These are phyloP conservation scores for Drosophila hydei DNA, from an alignment of 1,140 invertebrate species.

Conservation along the genomic window DNA sequence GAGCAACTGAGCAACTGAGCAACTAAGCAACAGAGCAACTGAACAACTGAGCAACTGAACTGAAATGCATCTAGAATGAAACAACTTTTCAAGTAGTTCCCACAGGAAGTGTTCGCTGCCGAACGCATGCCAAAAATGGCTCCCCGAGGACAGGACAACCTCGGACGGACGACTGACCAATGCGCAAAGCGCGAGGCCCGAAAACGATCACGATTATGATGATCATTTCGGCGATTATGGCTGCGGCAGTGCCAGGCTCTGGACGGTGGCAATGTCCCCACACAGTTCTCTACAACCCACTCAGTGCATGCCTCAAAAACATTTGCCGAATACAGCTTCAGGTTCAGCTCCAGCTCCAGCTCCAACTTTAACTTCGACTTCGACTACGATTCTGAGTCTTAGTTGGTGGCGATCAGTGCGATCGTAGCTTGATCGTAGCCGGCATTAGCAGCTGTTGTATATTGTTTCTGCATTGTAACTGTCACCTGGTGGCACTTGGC, in stretches of 20 bases:
- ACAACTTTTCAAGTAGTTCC: constrained; percentile 68
- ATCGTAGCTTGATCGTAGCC: constrained; percentile 18
- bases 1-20: neutral
- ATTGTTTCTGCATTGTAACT: constrained; percentile 80
- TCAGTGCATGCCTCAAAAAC: constrained; percentile 29
- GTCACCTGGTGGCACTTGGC: constrained; percentile 76
- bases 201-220: constrained; percentile 78
- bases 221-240: constrained; percentile 68
- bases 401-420: constrained; percentile 33
- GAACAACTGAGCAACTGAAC: constrained; percentile 16
- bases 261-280: constrained; percentile 61
- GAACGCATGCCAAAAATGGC: constrained; percentile 78
- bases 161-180: constrained; percentile 40
- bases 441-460: constrained; percentile 62
- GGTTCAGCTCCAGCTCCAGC: neutral
- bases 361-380: neutral
- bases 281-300: constrained; percentile 25
- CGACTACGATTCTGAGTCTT: constrained; percentile 2
- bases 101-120: constrained; percentile 76
- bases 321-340: constrained; percentile 16
- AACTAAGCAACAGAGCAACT: constrained; percentile 25
- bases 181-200: constrained; percentile 35
- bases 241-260: constrained; percentile 40
- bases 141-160: constrained; percentile 71
- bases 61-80: constrained; percentile 44